phyloP scores from a whole-genome alignment of 2,888 invertebrate species.

The Timema podura region DNA sequence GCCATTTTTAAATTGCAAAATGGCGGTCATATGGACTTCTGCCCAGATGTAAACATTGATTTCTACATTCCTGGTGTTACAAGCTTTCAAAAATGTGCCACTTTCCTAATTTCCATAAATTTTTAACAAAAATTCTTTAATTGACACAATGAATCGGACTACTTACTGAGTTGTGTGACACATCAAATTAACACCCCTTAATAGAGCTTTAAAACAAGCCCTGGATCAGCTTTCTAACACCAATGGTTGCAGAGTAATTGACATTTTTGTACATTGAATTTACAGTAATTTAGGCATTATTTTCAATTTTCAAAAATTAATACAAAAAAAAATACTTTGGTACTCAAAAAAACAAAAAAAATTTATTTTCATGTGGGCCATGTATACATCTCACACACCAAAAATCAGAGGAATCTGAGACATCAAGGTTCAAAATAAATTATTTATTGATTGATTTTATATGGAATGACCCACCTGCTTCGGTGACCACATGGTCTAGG shows the following conservation, averaged over 20 bases:
- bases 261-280: not conserved
- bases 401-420: too few relatives aligned
- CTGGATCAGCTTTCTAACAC: not conserved
- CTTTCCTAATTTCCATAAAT: not conserved
- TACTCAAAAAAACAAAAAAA: too few relatives aligned
- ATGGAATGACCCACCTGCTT: too few relatives aligned
- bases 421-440: too few relatives aligned
- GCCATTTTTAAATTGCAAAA: not conserved
- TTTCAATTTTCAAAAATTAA: not conserved
- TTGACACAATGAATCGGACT: not conserved
- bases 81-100: constrained; percentile 11
- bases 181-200: not conserved
- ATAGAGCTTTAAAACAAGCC: not conserved
- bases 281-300: not conserved
- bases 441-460: too few relatives aligned
- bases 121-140: not conserved
- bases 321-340: not conserved
- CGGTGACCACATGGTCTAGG: too few relatives aligned
- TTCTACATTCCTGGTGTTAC: constrained; percentile 2
- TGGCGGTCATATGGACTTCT: not conserved
- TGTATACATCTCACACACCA: too few relatives aligned
- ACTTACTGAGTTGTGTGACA: not conserved
- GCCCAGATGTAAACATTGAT: constrained; percentile 7
- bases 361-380: too few relatives aligned
- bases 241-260: not conserved